Evolutionary conservation across 1,140 invertebrate genomes (phyloP).

Genomic region (Asbolus verrucosus): DNA sequence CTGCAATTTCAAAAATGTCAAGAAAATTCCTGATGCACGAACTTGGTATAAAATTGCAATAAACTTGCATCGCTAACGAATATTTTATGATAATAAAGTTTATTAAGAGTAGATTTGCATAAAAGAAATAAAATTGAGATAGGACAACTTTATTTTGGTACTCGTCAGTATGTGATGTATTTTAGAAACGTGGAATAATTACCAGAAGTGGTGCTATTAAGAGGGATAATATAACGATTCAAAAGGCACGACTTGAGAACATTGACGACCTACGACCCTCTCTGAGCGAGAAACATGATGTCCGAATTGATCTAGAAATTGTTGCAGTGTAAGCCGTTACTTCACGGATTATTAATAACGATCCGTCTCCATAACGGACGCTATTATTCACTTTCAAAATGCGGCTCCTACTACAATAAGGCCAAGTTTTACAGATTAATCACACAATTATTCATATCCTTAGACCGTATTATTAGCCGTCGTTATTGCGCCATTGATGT

Average conservation of each 20-base stretch:
- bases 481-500: not conserved
- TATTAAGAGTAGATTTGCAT: constrained; percentile 4
- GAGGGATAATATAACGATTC: constrained; percentile 24
- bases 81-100: constrained; percentile 42
- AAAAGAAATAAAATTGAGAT: constrained; percentile 16
- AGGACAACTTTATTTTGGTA: constrained; percentile 1
- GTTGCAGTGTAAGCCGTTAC: constrained; percentile 7
- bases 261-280: constrained; percentile 11
- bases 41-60: constrained; percentile 41
- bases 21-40: constrained; percentile 41
- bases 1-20: constrained; percentile 36
- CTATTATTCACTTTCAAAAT: constrained; percentile 13
- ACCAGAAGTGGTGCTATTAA: constrained; percentile 4
- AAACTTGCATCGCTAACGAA: constrained; percentile 34
- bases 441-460: constrained; percentile 1
- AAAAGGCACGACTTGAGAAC: constrained; percentile 7
- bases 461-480: not conserved
- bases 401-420: not conserved
- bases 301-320: constrained; percentile 29
- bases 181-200: constrained; percentile 18
- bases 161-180: constrained; percentile 18
- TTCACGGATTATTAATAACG: constrained; percentile 29
- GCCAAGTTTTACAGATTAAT: not conserved
- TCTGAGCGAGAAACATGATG: constrained; percentile 23
- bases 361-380: constrained; percentile 10